Evolutionary conservation across 2,797 vertebrate genomes (phyloP).

Genomic region (Margarornis squamiger): DNA sequence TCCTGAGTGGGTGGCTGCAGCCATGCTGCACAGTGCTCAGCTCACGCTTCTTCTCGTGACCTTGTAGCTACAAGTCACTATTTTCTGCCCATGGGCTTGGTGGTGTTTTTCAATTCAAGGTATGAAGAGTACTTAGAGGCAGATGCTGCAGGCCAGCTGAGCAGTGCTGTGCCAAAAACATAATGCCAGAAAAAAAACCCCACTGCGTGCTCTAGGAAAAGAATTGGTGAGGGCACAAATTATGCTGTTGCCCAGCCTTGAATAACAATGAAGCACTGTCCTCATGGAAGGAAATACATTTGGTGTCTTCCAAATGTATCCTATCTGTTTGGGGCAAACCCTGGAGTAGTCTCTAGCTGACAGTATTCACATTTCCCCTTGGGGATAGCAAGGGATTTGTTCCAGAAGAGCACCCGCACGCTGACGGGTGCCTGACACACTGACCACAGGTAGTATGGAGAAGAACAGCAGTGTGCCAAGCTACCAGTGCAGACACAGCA

Average conservation of each 20-base stretch:
- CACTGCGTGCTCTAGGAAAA: background rate
- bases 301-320: background rate
- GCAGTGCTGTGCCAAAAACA: background rate
- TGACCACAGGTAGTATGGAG: background rate
- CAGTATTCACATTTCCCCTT: background rate
- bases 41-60: background rate
- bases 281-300: background rate
- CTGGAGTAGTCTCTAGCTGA: background rate
- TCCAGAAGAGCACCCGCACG: background rate
- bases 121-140: background rate
- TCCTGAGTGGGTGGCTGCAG: background rate
- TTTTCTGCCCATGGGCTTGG: background rate
- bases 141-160: background rate
- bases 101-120: background rate
- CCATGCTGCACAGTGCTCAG: background rate
- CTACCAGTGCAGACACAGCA: background rate
- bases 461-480: background rate
- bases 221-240: background rate
- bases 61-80: background rate
- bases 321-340: background rate
- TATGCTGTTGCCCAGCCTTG: background rate
- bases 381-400: background rate
- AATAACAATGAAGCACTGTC: background rate
- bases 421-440: fast-evolving
- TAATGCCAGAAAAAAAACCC: background rate